These are phyloP conservation scores for Chunga burmeisteri DNA, from an alignment of 2,113 vertebrate genomes.

Conservation along the genomic window DNA sequence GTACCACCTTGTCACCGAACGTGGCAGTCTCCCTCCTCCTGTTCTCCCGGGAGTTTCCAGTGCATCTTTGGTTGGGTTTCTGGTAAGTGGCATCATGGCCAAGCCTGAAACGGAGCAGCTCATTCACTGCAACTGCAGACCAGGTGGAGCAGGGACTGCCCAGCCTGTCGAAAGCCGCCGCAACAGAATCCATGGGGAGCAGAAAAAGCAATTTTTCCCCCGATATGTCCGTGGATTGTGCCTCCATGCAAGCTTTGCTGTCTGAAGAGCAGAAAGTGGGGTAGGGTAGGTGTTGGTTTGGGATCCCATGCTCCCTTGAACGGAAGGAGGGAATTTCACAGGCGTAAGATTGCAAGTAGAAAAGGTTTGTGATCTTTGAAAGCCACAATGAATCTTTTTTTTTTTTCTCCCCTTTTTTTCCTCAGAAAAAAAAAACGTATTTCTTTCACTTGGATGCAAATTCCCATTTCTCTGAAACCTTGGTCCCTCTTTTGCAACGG, in stretches of 20 bases:
- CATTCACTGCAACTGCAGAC: neutral
- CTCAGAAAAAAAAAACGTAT: neutral
- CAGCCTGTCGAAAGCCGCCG: neutral
- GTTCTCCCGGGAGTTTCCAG: neutral
- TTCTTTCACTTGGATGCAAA: neutral
- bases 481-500: neutral
- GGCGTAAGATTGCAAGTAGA: neutral
- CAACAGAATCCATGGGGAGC: neutral
- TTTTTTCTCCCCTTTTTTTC: neutral
- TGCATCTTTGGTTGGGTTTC: neutral
- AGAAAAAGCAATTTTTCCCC: neutral
- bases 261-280: neutral
- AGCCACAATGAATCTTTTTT: neutral
- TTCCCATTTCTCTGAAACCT: neutral
- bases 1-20: neutral
- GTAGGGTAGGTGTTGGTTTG: neutral
- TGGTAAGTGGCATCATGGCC: neutral
- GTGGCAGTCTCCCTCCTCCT: neutral
- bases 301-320: neutral
- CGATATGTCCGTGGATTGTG: neutral
- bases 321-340: fast-evolving
- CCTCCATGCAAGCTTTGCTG: neutral
- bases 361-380: neutral
- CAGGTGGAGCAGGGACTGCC: neutral
- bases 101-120: fast-evolving